Base-by-base conservation (phyloP, 2,113 vertebrate genomes). In the Periophthalmus modestus region DNA sequence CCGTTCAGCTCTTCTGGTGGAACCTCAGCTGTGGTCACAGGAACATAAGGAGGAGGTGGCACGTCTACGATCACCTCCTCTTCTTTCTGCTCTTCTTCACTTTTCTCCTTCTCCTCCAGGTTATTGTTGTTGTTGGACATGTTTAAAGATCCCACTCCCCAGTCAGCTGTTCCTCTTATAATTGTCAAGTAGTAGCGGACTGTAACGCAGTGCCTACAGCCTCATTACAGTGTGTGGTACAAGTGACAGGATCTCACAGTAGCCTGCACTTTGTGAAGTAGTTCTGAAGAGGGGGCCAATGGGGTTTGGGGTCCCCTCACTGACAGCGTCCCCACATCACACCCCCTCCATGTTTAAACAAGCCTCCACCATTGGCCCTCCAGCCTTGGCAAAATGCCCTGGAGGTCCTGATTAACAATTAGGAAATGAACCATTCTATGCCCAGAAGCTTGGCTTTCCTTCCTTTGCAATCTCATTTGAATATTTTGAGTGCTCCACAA, bases 391-490 rank as follows among this genome's bases (percentile, higher is more conserved):
- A 90, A 68, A 58, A 73, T 86, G 91, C 92, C 93, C 81, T 76
- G 83, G 75, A 79, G 84, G 82, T 89, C 79, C 77, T 92, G 88
- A 92, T 94, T 93, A 93, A 93, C 91, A 93, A 95, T 92, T 93
- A 94, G 93, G 93, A 95, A 97, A 95, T 95, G 95, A 83, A 90
- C 91, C 13, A 92, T 87, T 95, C 95, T 94, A 87, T 75, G 87
- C 52, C 87, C 82, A 84, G 91, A 93, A 91, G 91, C 93, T 94
- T 81, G 71, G 85, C 94, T 91, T 89, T 87, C 83, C 76, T 84
- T 82, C 68, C 68, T 86, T 89, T 87, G 85, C 91, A 78, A 87
- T 82, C 88, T 89, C 85, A 91, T 93, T 93, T 93, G 91, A 94
- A 95, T 94, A 92, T 95, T 95, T 92, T 94, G 93, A 90, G 19